Base-by-base conservation (phyloP, 2,797 vertebrate genomes). In the Gorsachius magnificus region DNA sequence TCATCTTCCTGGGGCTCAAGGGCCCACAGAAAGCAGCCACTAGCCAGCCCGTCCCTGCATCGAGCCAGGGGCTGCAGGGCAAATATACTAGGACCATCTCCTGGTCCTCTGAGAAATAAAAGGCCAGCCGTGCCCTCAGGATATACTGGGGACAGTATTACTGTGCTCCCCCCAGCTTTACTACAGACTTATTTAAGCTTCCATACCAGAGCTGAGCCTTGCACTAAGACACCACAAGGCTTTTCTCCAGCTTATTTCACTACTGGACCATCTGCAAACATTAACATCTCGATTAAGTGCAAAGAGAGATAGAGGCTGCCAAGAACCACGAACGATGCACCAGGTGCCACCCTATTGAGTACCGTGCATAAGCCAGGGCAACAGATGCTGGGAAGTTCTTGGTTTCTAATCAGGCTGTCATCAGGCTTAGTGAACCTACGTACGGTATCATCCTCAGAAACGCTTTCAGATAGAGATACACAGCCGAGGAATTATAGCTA, bases 321-420 rank as follows among this genome's bases (percentile, higher is more conserved):
- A 35, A 60, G 18, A 65, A n/a, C 22, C 54, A 61, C 1, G 1
- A 68, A 25, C 0, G 0, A 50, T 20, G 16, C 20, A 20, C 8
- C 13, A 35, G 36, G 25, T 53, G 17, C 31, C 43, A 21, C 58
- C 4, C 58, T 6, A 16, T 1, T 6, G n/a, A 51, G 13, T 21
- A 21, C 22, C 13, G 5, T 0, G 3, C 0, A 2, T 6, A 58
- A 72, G 43, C 17, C 56, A 48, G 38, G 22, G 36, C 29, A 69
- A 15, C 5, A 33, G 33, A 28, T 33, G 13, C 14, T 21, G 38
- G 41, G 33, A 64, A 31, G 13, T 13, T 83, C 69, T 46, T 50
- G 38, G 36, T 43, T 72, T 61, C 83, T 33, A 10, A 81, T 46
- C 9, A 68, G n/a, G 29, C 18, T 38, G 36, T 38, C 35, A 36